Evolutionary conservation across 1,140 invertebrate species (phyloP), one percentile per base, ranked within the genome.

Genomic region (Heterodera schachtii): DNA sequence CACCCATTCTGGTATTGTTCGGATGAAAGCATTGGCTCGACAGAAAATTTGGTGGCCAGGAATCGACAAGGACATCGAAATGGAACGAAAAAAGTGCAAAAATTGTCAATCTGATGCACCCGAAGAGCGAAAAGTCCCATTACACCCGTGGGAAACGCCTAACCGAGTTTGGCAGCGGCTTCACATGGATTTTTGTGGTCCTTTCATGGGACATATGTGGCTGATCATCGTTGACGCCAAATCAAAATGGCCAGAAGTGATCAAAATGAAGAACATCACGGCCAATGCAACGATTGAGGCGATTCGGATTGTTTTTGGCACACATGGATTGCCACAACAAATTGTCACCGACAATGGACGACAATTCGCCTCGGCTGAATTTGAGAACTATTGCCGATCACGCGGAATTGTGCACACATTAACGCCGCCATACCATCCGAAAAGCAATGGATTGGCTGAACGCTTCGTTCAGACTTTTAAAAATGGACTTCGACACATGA

Each of bases 271-370:
- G 52, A 66, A 76, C 64, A 47, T 8, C 2, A 60, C 75, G n/a
- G 52, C 49, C 2, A 3, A 19, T 5, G 0, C 49, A 5, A 76
- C 85, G 41, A 78, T 75, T 3, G 31, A 73, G 11, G 44, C 69
- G 1, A 69, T 87, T 66, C 52, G 75, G 0, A 69, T 52, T 67
- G 43, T 83, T 46, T 87, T 86, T 75, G 16, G 44, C 57, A 31
- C 77, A 80, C 78, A 75, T 9, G 88, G 90, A 52, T 11, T 88
- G 1, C 85, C 87, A 6, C 64, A 84, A 66, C 44, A 82, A n/a
- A 78, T 90, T 9, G 87, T 90, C 8, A 84, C 78, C 1, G 90
- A 91, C 67, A 91, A 91, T 76, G 88, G 89, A 19, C 85, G 88
- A 1, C 84, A 85, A 66, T 90, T 91, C 73, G 86, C 79, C 5